These are phyloP conservation scores for Empis stercorea DNA, from an alignment of 2,888 invertebrate species.

Conservation along the genomic window DNA sequence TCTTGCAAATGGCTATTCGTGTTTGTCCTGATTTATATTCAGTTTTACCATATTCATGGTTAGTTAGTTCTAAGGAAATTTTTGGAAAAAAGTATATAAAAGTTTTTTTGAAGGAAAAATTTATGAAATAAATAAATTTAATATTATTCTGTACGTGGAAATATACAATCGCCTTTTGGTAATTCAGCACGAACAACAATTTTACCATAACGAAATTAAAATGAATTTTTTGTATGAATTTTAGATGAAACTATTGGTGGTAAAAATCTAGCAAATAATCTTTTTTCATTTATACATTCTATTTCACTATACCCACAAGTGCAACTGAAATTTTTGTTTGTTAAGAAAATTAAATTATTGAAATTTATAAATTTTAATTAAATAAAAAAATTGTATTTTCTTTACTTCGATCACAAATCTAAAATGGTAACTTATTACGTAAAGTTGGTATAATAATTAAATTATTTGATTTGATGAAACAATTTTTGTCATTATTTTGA, in stretches of 20 bases:
- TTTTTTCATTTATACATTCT: slow-evolving; percentile 15
- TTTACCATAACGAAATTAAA: slow-evolving; percentile 56
- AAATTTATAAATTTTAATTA: background rate
- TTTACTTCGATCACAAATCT: too few species aligned
- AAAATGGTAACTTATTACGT: slow-evolving; percentile 7
- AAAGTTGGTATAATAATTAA: slow-evolving; percentile 29
- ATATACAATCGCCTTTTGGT: slow-evolving; percentile 65
- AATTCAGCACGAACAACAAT: slow-evolving; percentile 53
- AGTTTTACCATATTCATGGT: slow-evolving; percentile 44
- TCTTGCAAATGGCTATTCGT: slow-evolving; percentile 51
- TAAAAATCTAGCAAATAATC: slow-evolving; percentile 39
- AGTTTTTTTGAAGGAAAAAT: slow-evolving; percentile 13
- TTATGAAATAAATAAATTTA: too few species aligned
- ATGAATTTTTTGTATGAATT: slow-evolving; percentile 46
- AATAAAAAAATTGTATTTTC: too few species aligned
- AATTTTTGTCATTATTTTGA: slow-evolving; percentile 26
- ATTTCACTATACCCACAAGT: slow-evolving; percentile 35
- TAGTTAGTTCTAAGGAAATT: slow-evolving; percentile 48
- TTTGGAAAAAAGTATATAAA: slow-evolving; percentile 48
- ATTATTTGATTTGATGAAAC: slow-evolving; percentile 19
- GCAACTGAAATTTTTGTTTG: slow-evolving; percentile 36
- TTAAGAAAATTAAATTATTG: too few species aligned
- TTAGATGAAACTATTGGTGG: slow-evolving; percentile 56
- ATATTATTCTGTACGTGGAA: slow-evolving; percentile 50
- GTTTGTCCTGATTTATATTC: slow-evolving; percentile 53